Percentiles rank a stretch among this genome's conserved stretches.
phyloP scores from a whole-genome alignment of 2,797 vertebrate species.

The Tiaroga cobitis region DNA sequence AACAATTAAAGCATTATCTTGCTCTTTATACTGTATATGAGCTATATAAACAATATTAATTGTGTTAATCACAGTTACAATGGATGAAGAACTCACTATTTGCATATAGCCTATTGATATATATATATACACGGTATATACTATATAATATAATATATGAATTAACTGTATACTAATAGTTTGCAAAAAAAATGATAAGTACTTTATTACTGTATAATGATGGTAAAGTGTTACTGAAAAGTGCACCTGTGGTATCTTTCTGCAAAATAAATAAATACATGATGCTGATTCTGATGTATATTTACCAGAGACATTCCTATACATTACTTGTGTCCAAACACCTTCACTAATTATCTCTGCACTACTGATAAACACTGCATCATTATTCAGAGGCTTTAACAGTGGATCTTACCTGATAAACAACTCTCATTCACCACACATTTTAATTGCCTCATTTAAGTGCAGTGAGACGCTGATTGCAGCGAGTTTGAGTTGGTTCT shows the following conservation, averaged over 20 bases:
- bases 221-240: not conserved
- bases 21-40: too few species aligned
- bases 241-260: not conserved
- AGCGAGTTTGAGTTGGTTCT: constrained; percentile 65
- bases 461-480: constrained; percentile 60
- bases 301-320: not conserved
- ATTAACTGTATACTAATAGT: not conserved
- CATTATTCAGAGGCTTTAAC: not conserved
- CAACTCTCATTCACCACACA: not conserved
- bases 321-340: not conserved
- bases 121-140: too few species aligned
- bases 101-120: too few species aligned
- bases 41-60: too few species aligned
- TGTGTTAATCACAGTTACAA: too few species aligned
- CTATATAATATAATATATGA: not conserved
- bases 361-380: not conserved
- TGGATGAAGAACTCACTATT: too few species aligned
- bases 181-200: not conserved
- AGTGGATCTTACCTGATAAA: not conserved
- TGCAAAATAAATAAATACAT: not conserved
- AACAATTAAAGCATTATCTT: too few species aligned
- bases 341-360: not conserved
- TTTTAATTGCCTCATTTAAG: constrained; percentile 62
- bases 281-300: not conserved
- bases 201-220: not conserved